Conservation (phyloP, 1,140 invertebrate genomes). For the Apis florea region DNA sequence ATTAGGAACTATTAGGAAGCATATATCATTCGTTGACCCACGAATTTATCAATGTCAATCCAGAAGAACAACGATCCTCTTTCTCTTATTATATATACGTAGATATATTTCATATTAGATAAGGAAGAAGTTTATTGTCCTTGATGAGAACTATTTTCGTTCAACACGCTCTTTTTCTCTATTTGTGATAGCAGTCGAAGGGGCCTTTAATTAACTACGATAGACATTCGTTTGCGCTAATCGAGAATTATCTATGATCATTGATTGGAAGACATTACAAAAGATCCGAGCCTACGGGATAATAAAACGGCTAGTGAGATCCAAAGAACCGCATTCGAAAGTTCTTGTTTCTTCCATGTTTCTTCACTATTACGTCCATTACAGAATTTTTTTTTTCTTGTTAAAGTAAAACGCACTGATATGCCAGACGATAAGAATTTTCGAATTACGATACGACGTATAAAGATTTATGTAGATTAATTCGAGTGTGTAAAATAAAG, state of each 20-base stretch:
- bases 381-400: slow-evolving; percentile 42
- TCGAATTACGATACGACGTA: background rate
- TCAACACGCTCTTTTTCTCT: slow-evolving; percentile 39
- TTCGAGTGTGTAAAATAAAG: slow-evolving; percentile 46
- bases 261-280: slow-evolving; percentile 25
- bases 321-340: slow-evolving; percentile 60
- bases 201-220: slow-evolving; percentile 60
- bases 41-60: slow-evolving; percentile 50
- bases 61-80: slow-evolving; percentile 48
- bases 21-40: slow-evolving; percentile 9
- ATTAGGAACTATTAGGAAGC: slow-evolving; percentile 8
- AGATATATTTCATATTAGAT: slow-evolving; percentile 17
- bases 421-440: background rate
- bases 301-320: slow-evolving; percentile 62
- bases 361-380: slow-evolving; percentile 35
- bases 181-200: slow-evolving; percentile 60
- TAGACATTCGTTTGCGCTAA: slow-evolving; percentile 44
- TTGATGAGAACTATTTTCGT: slow-evolving; percentile 48
- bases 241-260: slow-evolving; percentile 51
- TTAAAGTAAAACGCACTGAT: slow-evolving; percentile 9
- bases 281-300: slow-evolving; percentile 53
- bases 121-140: slow-evolving; percentile 41
- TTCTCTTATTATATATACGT: slow-evolving; percentile 2
- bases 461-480: slow-evolving; percentile 27
- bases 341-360: slow-evolving; percentile 45